These are phyloP conservation scores for Campaea margaritaria DNA, from an alignment of 2,888 invertebrate species.

Conservation along the genomic window DNA sequence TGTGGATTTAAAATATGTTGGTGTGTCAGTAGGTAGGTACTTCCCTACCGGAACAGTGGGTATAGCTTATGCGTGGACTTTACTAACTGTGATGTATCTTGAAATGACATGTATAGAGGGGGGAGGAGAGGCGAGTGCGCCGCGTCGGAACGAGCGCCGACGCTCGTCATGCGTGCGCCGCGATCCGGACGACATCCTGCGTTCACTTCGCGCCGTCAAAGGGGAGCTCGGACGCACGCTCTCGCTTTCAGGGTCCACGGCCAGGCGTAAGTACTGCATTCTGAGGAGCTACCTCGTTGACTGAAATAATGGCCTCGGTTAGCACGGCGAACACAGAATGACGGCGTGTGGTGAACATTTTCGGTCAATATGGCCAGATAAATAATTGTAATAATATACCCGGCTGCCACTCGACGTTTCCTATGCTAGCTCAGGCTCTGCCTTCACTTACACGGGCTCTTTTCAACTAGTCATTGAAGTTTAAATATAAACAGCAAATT, in stretches of 20 bases:
- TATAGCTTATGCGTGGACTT: not conserved
- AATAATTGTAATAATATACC: not conserved
- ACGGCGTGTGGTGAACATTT: not conserved
- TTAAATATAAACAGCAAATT: not conserved
- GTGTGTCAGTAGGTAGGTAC: no score
- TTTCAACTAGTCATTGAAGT: conserved; percentile 4
- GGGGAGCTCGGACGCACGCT: conserved; percentile 93
- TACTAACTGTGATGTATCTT: conserved; percentile 37
- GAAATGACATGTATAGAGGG: conserved; percentile 55
- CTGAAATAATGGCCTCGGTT: conserved; percentile 1
- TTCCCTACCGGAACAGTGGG: not conserved
- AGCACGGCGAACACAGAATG: not conserved
- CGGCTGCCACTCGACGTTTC: conserved; percentile 7
- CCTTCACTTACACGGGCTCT: not conserved
- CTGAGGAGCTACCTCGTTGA: not conserved
- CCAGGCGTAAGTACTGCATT: conserved; percentile 89
- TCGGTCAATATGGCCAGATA: not conserved
- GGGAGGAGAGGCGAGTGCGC: conserved; percentile 62
- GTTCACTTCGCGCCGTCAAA: conserved; percentile 92
- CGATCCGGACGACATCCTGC: conserved; percentile 93
- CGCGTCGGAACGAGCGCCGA: conserved; percentile 87
- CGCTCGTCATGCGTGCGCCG: conserved; percentile 93
- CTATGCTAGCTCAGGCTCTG: conserved; percentile 5
- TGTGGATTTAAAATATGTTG: no score
- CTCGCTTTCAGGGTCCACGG: conserved; percentile 90